phyloP scores from a whole-genome alignment of 1,140 invertebrate genomes.

The Patella vulgata region DNA sequence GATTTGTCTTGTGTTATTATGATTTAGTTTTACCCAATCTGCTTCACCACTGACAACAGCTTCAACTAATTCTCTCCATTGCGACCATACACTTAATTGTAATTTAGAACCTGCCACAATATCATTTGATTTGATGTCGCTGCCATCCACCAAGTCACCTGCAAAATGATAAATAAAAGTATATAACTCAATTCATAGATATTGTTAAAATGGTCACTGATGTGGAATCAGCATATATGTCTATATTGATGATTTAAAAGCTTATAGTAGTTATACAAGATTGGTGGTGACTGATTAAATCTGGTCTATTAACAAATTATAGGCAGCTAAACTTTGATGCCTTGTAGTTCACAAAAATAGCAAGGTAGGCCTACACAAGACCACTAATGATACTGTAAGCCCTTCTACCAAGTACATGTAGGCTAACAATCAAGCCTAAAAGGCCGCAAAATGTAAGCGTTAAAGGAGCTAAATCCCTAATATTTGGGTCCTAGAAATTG shows the following conservation, averaged over 20 bases:
- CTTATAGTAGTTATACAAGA: background rate
- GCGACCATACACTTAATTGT: slow-evolving; percentile 58
- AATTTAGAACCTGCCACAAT: slow-evolving; percentile 61
- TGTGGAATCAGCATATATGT: background rate
- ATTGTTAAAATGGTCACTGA: background rate
- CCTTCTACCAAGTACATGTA: too few species aligned
- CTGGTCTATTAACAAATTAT: background rate
- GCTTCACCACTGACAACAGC: slow-evolving; percentile 58
- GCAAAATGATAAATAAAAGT: slow-evolving; percentile 13
- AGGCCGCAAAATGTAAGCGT: too few species aligned
- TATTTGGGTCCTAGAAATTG: too few species aligned
- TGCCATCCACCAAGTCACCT: slow-evolving; percentile 61
- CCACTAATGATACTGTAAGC: too few species aligned
- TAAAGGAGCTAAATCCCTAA: too few species aligned
- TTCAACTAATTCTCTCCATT: slow-evolving; percentile 60
- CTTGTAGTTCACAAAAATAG: background rate
- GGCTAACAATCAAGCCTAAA: too few species aligned
- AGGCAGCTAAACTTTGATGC: background rate
- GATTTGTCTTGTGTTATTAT: too few species aligned
- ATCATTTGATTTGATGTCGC: slow-evolving; percentile 56
- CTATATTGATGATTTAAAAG: slow-evolving; percentile 1
- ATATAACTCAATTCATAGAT: background rate
- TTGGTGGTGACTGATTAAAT: background rate
- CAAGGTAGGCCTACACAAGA: too few species aligned
- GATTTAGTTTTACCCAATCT: slow-evolving; percentile 59